Evolutionary conservation across 2,113 vertebrate species (phyloP), one percentile per base, ranked within the genome.

Genomic region (Bubo scandiacus): DNA sequence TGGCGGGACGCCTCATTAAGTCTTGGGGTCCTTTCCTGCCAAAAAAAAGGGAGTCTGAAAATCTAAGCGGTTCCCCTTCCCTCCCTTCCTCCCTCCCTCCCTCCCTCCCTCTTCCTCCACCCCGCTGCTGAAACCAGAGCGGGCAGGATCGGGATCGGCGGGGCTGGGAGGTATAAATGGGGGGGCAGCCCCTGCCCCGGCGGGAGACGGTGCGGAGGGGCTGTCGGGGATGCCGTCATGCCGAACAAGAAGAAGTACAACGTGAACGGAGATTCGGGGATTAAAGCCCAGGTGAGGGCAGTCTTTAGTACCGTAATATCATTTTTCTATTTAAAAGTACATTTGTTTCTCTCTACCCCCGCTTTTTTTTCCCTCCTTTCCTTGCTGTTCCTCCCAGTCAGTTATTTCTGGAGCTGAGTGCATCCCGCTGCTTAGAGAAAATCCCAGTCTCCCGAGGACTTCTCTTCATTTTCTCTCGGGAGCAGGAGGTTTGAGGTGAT

Each of bases 221-320:
- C 93, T 63, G 42, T 32, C 7, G 88, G 52, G 32, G 70, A 47
- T 86, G 79, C 74, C 65, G 9, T 66, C 73, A 98, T 98, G 98
- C 97, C 95, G 63, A 98, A 92, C 95, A 98, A 94, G 97, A 98
- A 98, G 98, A 98, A 98, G n/a, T 98, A 98, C 97, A 95, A 95
- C 77, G 88, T 98, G 72, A 98, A 88, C 61, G 97, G 98, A 12
- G 97, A 95, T 9, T 79, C 94, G 11, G 98, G 97, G 68, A 67
- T 88, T 42, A 98, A 97, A 95, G 94, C 96, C 97, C 98, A 98
- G 98, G 98, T 98, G 98, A 98, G 98, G 96, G 94, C 94, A 59
- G 82, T 6, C 82, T 54, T 61, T 29, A 16, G 91, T 38, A 18
- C 77, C 51, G 0, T 4, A 18, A 15, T 1, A 1, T 4, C 7